Evolutionary conservation across 2,888 invertebrate genomes (phyloP), one percentile per base, ranked within the genome.

Genomic region (Camponotus fellah): DNA sequence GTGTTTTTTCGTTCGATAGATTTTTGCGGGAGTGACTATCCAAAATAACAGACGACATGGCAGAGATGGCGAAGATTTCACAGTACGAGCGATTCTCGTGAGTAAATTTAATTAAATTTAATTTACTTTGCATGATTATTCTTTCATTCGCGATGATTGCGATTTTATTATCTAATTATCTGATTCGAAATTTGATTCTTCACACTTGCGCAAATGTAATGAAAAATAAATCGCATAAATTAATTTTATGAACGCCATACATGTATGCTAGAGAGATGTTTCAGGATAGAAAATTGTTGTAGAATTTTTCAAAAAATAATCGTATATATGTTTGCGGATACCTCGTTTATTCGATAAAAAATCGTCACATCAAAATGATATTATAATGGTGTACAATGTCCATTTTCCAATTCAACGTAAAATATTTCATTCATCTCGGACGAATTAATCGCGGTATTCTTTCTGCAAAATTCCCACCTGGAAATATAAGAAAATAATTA

Each of bases 401-500:
- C 83, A 56, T 82, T 91, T 69, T 74, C 87, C 12, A 94, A 86
- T 60, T 83, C 82, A 5, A 94, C 82, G 12, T 43, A 77, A 75
- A 53, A 53, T 53, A 53, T 53, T 53, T 53, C 53, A n/a, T 53
- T 53, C 53, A 80, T 85, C 79, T 91, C 87, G 32, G 87, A 71
- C 12, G 82, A 69, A 79, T 90, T 91, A 21, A 93, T 85, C 43
- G 85, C 68, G 34, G 88, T 83, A 37, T 89, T 88, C 0, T 58
- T 82, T n/a, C 43, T 60, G 84, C 93, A 93, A 26, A 88, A 87
- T 84, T 92, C 89, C 94, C 94, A 94, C 66, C 94, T 94, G 79
- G 71, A 80, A 53, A n/a, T n/a, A 53, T n/a, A 64, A 66, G 32
- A 68, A 68, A 40, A 21, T 26, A 26, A 34, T 40, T 53, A 53